phyloP scores from a whole-genome alignment of 2,888 invertebrate genomes.

The Aromia moschata region DNA sequence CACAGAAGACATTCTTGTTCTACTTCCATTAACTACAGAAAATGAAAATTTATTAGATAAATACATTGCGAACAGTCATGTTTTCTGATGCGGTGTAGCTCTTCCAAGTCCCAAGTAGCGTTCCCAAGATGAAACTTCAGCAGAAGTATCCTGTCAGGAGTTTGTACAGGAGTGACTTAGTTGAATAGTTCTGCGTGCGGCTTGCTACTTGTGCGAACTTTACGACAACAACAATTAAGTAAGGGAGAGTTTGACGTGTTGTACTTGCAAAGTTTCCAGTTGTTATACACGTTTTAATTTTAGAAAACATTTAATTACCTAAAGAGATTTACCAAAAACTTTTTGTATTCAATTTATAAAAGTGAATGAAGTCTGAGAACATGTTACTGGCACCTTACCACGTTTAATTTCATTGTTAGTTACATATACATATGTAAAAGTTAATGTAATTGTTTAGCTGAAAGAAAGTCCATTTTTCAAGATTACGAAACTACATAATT shows the following conservation, averaged over 20 bases:
- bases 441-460: no score
- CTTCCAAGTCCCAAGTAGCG: conserved; percentile 26
- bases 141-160: conserved; percentile 48
- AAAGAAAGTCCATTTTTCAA: no score
- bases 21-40: background rate
- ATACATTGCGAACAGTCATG: conserved; percentile 31
- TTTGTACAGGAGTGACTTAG: conserved; percentile 37
- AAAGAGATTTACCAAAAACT: conserved; percentile 17
- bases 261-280: conserved; percentile 42
- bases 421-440: no score
- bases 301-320: conserved; percentile 18
- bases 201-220: conserved; percentile 50
- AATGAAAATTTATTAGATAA: background rate
- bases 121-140: conserved; percentile 40
- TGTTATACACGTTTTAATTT: conserved; percentile 44
- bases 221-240: conserved; percentile 56
- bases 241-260: conserved; percentile 50
- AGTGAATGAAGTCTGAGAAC: no score
- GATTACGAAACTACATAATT: no score
- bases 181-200: conserved; percentile 49
- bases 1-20: background rate
- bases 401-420: no score
- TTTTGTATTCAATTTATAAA: conserved; percentile 1
- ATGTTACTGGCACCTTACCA: no score
- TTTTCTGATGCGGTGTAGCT: conserved; percentile 30